Conservation (phyloP, 2,797 vertebrate genomes). For the Staurois parvus region DNA sequence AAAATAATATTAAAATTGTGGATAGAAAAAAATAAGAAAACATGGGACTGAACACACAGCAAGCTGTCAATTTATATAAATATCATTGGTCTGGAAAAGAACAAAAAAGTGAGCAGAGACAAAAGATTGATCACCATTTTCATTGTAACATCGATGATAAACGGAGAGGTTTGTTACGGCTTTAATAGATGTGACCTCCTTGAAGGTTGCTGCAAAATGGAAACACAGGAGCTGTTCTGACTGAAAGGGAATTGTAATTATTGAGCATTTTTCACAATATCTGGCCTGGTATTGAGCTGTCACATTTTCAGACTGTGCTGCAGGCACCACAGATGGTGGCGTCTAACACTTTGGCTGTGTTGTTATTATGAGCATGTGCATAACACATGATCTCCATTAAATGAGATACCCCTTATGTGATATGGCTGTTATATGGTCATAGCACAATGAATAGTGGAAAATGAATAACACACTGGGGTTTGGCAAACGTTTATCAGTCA, state of each 20-base stretch:
- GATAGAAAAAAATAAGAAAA: not conserved
- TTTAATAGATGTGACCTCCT: conserved; percentile 75
- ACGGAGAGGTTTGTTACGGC: conserved; percentile 66
- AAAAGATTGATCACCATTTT: conserved; percentile 73
- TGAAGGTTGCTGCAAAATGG: conserved; percentile 52
- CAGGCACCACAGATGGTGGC: conserved; percentile 77
- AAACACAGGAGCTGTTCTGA: conserved; percentile 62
- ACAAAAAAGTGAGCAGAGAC: conserved; percentile 65
- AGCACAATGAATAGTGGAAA: conserved; percentile 36
- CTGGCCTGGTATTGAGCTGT: conserved; percentile 77
- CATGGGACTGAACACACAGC: not conserved
- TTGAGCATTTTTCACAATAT: conserved; percentile 71
- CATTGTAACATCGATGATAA: conserved; percentile 68
- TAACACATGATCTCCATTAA: conserved; percentile 68
- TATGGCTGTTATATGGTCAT: conserved; percentile 42
- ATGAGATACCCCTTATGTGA: conserved; percentile 64
- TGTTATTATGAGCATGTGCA: conserved; percentile 72
- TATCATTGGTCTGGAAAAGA: conserved; percentile 61
- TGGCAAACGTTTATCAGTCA: not conserved
- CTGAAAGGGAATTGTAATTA: conserved; percentile 72
- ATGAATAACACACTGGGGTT: not conserved
- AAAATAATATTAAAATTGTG: not conserved
- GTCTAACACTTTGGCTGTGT: conserved; percentile 68
- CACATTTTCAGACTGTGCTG: conserved; percentile 73
- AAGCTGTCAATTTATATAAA: conserved; percentile 55